Evolutionary conservation across 2,113 vertebrate species (phyloP), one percentile per base, ranked within the genome.

Genomic region (Alectura lathami): DNA sequence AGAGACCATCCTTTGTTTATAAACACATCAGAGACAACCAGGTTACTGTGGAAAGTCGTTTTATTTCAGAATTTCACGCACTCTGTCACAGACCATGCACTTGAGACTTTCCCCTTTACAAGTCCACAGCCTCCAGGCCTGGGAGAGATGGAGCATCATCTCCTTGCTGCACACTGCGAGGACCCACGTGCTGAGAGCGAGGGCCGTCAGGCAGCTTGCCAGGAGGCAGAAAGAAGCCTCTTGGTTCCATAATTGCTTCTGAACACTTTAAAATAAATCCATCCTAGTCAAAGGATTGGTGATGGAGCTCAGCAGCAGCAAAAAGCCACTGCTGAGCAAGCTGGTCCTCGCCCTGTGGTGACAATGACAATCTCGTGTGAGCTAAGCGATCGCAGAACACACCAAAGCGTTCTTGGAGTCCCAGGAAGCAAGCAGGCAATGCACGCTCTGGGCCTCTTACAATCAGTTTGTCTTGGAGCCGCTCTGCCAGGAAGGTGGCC

Each of bases 11-110:
- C 64, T 78, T 64, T 63, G 59, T 86, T 92, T 86, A 83, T 56
- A 92, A 88, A 94, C 67, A 70, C 67, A 56, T 20, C 40, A 57
- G 62, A 86, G 59, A 91, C 86, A 93, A 40, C 3, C 51, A 70
- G 21, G 40, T 45, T 78, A 84, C 62, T 56, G 86, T 93, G 94
- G 95, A 96, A 94, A 96, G 93, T 92, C 7, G 23, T 82, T 97
- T 97, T 97, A 97, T 97, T 97, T 94, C 63, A 80, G 93, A 86
- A 93, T 91, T 91, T 83, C 94, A 97, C 82, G 0, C 88, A 85
- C 62, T 88, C 83, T 60, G 91, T 95, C 95, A 96, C 89, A 96
- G 91, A 96, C 87, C 94, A 95, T 96, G 93, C 95, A 96, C 50
- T 88, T 84, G 40, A 56, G 83, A 95, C 86, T 83, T 91, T 84